Conservation (phyloP, 2,113 vertebrate species). For the Chloroceryle aenea region DNA sequence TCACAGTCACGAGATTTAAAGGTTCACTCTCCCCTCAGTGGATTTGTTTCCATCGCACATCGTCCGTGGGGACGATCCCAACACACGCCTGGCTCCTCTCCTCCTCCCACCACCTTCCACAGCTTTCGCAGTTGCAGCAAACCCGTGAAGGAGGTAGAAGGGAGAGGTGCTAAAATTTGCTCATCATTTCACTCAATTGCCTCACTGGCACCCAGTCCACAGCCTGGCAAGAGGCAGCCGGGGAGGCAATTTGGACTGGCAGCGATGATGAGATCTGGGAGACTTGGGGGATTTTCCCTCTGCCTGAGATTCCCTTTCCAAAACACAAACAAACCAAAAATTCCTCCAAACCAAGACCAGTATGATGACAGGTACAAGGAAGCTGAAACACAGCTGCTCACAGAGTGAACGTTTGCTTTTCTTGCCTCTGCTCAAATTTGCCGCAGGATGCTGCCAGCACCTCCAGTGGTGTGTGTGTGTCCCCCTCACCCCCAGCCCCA, state of each 20-base stretch:
- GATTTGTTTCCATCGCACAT: neutral
- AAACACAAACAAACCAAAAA: neutral
- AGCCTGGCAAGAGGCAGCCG: fast-evolving
- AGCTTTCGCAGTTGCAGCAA: neutral
- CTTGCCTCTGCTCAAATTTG: neutral
- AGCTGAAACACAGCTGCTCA: neutral
- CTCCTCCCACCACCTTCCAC: neutral
- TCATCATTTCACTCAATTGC: neutral
- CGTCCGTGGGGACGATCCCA: fast-evolving
- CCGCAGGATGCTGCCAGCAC: fast-evolving
- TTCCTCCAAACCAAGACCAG: neutral
- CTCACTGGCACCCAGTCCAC: fast-evolving
- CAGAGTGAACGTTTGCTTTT: neutral
- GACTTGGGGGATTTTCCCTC: fast-evolving
- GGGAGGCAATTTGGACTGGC: neutral
- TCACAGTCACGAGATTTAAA: neutral
- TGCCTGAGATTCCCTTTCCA: neutral
- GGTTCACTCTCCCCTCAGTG: neutral
- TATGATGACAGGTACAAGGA: fast-evolving
- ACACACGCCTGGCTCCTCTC: fast-evolving
- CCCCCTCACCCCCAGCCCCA: neutral
- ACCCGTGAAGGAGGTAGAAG: fast-evolving
- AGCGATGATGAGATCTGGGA: fast-evolving
- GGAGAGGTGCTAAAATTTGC: neutral
- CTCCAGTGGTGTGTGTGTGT: too few species aligned